These are phyloP conservation scores for Centrocercus urophasianus DNA, from an alignment of 2,113 vertebrate genomes.

Conservation along the genomic window DNA sequence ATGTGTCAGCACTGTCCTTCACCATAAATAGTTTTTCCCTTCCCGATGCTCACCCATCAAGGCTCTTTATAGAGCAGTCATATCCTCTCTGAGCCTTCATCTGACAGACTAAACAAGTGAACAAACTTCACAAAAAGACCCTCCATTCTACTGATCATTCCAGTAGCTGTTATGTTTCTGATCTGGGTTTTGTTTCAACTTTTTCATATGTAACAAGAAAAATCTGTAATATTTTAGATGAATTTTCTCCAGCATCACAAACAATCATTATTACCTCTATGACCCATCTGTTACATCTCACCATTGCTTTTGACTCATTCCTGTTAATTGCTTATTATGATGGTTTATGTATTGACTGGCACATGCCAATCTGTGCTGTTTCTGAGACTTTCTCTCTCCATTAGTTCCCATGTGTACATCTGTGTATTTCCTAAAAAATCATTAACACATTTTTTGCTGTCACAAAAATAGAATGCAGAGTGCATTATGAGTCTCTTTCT, in stretches of 20 bases:
- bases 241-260: not conserved
- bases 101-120: slow-evolving; percentile 8
- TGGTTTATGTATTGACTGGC: not conserved
- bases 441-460: not conserved
- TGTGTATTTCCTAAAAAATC: not conserved
- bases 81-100: slow-evolving; percentile 26
- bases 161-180: not conserved
- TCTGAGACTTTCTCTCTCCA: not conserved
- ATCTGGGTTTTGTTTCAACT: not conserved
- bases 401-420: not conserved
- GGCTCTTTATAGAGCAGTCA: slow-evolving; percentile 40
- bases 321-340: not conserved
- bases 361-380: not conserved
- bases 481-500: not conserved
- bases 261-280: not conserved
- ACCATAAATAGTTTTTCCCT: slow-evolving; percentile 63
- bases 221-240: not conserved
- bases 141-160: not conserved
- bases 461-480: not conserved
- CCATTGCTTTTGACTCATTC: not conserved
- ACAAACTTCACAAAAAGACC: not conserved
- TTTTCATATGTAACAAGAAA: not conserved
- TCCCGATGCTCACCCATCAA: slow-evolving; percentile 40
- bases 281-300: not conserved
- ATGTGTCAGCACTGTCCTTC: slow-evolving; percentile 62